Base-by-base conservation (phyloP, 2,797 vertebrate species). In the Threskiornis aethiopicus region DNA sequence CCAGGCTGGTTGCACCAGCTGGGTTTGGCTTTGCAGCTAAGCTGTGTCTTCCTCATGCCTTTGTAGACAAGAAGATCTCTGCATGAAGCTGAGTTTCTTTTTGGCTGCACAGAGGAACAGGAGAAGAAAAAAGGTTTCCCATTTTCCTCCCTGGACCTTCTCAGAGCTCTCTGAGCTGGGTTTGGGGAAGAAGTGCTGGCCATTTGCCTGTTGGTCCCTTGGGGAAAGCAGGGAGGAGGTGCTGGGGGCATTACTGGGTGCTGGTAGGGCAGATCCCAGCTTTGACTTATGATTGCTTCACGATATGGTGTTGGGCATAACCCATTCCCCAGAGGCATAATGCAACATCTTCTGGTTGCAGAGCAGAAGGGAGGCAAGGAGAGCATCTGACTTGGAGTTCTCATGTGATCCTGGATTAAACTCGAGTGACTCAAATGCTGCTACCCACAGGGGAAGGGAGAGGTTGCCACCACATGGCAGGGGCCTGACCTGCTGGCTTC, bases 251-350 rank as follows among this genome's bases (percentile, higher is more conserved):
- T 42, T 69, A 26, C 1, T 47, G 21, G 44, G 7, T 51, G 42
- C 37, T 84, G 58, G 37, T 20, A 46, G 29, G 24, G 29, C 39
- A 44, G 66, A 42, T 20, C 8, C 66, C 52, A 58, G 16, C 54
- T 92, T 67, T 61, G 49, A 21, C 8, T 33, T 52, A 12, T 2
- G 28, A 51, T 24, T 54, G 21, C 47, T 41, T 61, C 41, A 13
- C 12, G 4, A 6, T 29, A 14, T 19, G 31, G 13, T 35, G 14
- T 79, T 0, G 1, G 24, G 17, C 5, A 9, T 37, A 46, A 26
- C 24, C 33, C 4, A 0, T 33, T 75, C 39, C 37, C 29, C 39
- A 58, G 29, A 54, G 61, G 19, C 24, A 21, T 12, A 22, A 62
- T 24, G 13, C 54, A 84, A 20, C 31, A 19, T 42, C 17, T 3